These are phyloP conservation scores for Rallus crepitans DNA, from an alignment of 2,797 vertebrate genomes.

Conservation along the genomic window DNA sequence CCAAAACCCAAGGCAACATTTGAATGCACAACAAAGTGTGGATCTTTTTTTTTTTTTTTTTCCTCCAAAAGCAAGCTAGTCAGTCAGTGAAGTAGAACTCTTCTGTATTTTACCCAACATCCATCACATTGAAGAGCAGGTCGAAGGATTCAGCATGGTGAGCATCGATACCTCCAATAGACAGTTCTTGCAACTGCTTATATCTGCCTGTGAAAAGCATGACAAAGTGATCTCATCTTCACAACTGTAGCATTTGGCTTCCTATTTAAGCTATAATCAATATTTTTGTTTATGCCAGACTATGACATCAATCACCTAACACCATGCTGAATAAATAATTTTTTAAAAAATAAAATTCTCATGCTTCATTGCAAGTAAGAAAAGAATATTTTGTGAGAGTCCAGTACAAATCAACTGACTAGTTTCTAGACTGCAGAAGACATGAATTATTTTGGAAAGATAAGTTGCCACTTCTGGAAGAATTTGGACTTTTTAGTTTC, in stretches of 20 bases:
- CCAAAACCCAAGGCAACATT: constrained; percentile 30
- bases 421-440: neutral
- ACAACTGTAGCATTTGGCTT: neutral
- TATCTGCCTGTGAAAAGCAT: neutral
- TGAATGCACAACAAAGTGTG: neutral
- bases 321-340: neutral
- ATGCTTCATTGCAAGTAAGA: neutral
- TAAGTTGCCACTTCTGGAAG: neutral
- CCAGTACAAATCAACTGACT: neutral
- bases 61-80: neutral
- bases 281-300: constrained; percentile 7
- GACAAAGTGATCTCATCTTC: neutral
- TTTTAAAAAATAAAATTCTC: constrained; percentile 16
- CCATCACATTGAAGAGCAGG: neutral
- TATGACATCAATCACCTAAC: constrained; percentile 12
- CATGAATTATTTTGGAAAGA: neutral
- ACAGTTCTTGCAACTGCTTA: neutral
- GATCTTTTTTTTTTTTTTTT: neutral
- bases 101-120: neutral
- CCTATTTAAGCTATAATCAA: neutral
- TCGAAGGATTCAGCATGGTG: neutral
- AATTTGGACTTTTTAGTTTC: neutral
- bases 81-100: neutral
- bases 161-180: neutral
- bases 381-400: neutral